Percentiles rank a stretch among this genome's conserved stretches.
Evolutionary conservation across 2,888 invertebrate species (phyloP).

Genomic region (Protodeltote pygarga): DNA sequence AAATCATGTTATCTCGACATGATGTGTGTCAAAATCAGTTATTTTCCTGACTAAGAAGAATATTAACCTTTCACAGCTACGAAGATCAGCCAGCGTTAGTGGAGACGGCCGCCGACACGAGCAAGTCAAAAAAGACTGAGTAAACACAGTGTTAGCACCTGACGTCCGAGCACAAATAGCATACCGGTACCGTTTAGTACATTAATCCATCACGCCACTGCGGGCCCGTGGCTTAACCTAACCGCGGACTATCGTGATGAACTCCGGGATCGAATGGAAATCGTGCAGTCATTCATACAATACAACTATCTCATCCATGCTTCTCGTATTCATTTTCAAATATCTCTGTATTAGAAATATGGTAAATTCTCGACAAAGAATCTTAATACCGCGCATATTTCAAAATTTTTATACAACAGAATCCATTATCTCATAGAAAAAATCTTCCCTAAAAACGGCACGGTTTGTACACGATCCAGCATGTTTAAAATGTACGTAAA

Average conservation of each 20-base stretch:
- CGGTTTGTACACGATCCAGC: conserved; percentile 26
- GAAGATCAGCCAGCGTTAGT: conserved; percentile 76
- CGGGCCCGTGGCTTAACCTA: conserved; percentile 26
- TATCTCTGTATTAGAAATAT: too few relatives aligned
- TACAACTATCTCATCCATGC: not conserved
- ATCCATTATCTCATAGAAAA: conserved; percentile 1
- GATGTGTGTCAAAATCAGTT: too few relatives aligned
- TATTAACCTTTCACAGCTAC: conserved; percentile 62
- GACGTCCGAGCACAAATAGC: conserved; percentile 45
- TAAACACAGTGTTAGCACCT: conserved; percentile 48
- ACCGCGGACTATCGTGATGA: conserved; percentile 11
- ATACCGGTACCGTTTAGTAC: conserved; percentile 45
- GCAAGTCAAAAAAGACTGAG: conserved; percentile 75
- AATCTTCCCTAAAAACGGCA: conserved; percentile 2
- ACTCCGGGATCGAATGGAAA: conserved; percentile 4
- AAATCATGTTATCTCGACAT: too few relatives aligned
- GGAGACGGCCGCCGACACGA: conserved; percentile 51
- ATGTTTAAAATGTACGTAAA: conserved; percentile 33
- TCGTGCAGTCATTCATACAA: not conserved
- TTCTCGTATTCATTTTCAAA: conserved; percentile 2
- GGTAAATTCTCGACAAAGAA: too few relatives aligned
- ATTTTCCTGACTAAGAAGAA: not conserved
- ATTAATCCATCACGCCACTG: conserved; percentile 12
- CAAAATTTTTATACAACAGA: not conserved
- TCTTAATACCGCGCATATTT: conserved; percentile 1